These are phyloP conservation scores for Clarias fuscus DNA, from an alignment of 2,797 vertebrate genomes.

Conservation along the genomic window DNA sequence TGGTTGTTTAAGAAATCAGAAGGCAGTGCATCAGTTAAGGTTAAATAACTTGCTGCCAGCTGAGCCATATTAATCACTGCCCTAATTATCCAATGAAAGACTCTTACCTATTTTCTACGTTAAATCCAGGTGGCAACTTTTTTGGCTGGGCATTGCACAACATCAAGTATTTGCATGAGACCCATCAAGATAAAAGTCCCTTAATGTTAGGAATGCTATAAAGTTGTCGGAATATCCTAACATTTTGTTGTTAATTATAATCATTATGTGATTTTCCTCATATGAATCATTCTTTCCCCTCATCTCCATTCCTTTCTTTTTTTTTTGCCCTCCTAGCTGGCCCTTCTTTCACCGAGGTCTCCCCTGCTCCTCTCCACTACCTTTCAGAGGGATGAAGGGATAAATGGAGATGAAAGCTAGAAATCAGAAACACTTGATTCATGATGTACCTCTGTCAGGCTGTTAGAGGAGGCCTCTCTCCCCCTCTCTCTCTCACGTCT, in stretches of 20 bases:
- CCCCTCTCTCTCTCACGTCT: slow-evolving; percentile 69
- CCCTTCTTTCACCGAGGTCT: slow-evolving; percentile 75
- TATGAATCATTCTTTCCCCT: slow-evolving; percentile 61
- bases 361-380: slow-evolving; percentile 38
- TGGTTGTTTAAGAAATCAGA: no score
- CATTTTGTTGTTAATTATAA: background rate
- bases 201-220: background rate
- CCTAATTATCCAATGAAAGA: no score
- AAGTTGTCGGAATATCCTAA: background rate
- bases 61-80: no score
- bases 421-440: slow-evolving; percentile 87
- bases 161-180: background rate
- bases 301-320: slow-evolving; percentile 57
- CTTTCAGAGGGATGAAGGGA: slow-evolving; percentile 74
- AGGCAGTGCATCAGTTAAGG: no score
- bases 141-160: background rate
- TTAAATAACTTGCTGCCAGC: no score
- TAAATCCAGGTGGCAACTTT: no score
- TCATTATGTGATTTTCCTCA: background rate
- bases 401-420: slow-evolving; percentile 89
- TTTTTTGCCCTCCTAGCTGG: slow-evolving; percentile 56
- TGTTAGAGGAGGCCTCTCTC: slow-evolving; percentile 50
- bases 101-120: no score
- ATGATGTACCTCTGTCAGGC: slow-evolving; percentile 70
- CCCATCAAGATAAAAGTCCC: background rate